phyloP scores from a whole-genome alignment of 2,797 vertebrate species.

The Xenops minutus region DNA sequence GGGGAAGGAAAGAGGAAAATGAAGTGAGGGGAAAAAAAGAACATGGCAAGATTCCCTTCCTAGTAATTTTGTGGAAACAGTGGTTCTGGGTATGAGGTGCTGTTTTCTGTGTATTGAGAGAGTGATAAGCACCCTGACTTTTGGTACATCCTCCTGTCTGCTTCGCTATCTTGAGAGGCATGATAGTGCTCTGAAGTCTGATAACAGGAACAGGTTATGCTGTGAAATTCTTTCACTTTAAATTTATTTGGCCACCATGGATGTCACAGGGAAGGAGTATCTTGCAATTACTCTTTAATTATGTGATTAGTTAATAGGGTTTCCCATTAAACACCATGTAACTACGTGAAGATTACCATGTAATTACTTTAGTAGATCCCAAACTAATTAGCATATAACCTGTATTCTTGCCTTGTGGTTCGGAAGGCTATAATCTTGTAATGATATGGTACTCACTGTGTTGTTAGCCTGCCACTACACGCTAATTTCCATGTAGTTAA shows the following conservation, averaged over 20 bases:
- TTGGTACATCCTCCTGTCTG: neutral
- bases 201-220: neutral
- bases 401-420: slow-evolving; percentile 62
- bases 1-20: neutral
- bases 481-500: slow-evolving; percentile 68
- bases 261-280: slow-evolving; percentile 39
- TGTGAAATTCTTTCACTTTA: neutral
- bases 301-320: slow-evolving; percentile 43
- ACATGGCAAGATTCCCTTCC: neutral
- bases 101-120: neutral
- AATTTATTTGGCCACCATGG: neutral
- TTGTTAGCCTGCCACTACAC: slow-evolving; percentile 69
- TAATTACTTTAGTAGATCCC: slow-evolving; percentile 76
- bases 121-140: neutral
- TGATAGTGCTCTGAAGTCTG: neutral
- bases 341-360: slow-evolving; percentile 68
- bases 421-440: slow-evolving; percentile 68
- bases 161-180: neutral
- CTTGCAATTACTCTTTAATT: slow-evolving; percentile 56
- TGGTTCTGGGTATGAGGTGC: neutral
- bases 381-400: slow-evolving; percentile 76
- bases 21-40: neutral
- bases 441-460: slow-evolving; percentile 69
- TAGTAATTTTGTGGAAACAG: neutral
- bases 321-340: slow-evolving; percentile 57